A percentile compares a stretch with the other conserved stretches of the same genome.
phyloP scores from a whole-genome alignment of 2,113 vertebrate genomes.

The Laterallus jamaicensis region DNA sequence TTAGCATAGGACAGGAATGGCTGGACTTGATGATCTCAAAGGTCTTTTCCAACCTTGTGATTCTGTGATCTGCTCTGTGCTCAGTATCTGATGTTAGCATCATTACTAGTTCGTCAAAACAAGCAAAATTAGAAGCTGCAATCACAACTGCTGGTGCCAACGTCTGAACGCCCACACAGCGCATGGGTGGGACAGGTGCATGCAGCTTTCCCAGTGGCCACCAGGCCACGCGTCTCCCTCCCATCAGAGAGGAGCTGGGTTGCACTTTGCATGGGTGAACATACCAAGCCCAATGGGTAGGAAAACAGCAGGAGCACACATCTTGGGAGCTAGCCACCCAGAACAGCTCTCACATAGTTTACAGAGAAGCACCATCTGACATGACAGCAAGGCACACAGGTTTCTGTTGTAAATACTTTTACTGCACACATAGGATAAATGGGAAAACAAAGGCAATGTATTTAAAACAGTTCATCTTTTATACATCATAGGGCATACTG shows the following conservation, averaged over 20 bases:
- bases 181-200: neutral
- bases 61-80: neutral
- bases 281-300: neutral
- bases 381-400: neutral
- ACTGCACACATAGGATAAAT: neutral
- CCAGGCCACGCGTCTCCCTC: rapidly evolving
- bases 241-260: neutral
- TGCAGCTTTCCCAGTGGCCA: neutral
- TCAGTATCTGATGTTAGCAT: neutral
- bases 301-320: neutral
- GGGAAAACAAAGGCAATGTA: neutral
- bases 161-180: neutral
- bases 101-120: neutral
- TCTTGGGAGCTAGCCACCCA: neutral
- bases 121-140: neutral
- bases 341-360: neutral
- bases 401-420: neutral
- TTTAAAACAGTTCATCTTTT: neutral
- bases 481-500: neutral
- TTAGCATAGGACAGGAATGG: too few species aligned
- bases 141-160: rapidly evolving
- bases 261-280: neutral
- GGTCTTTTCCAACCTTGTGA: too few species aligned
- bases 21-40: too few species aligned
- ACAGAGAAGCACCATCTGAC: neutral